phyloP scores from a whole-genome alignment of 2,888 invertebrate species.

The Bibio marci region DNA sequence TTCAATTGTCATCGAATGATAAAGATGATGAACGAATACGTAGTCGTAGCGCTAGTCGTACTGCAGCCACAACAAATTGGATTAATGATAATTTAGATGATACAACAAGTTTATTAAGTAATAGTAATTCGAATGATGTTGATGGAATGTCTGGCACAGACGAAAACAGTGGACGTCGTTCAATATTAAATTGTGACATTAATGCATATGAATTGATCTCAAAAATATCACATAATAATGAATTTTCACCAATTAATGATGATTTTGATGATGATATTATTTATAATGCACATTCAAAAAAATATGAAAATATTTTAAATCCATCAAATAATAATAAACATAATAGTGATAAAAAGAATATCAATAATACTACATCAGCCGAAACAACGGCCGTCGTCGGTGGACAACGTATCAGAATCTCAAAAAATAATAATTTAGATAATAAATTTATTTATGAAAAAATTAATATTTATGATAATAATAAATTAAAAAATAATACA shows the following conservation, averaged over 20 bases:
- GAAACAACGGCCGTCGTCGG: conserved; percentile 2
- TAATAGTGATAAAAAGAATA: not conserved
- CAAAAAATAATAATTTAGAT: conserved; percentile 17
- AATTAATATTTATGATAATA: not conserved
- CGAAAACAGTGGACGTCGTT: conserved; percentile 33
- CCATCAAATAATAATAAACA: not conserved
- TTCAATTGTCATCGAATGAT: conserved; percentile 14
- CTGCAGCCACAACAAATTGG: conserved; percentile 26
- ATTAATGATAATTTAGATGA: conserved; percentile 1
- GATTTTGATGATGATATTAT: conserved; percentile 37
- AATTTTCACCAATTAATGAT: conserved; percentile 29
- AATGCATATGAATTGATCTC: conserved; percentile 71
- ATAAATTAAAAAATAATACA: conserved; percentile 6
- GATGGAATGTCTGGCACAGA: conserved; percentile 10
- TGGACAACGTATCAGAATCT: conserved; percentile 3
- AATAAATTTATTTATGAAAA: not conserved
- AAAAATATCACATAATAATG: conserved; percentile 31
- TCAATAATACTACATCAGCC: too few relatives aligned
- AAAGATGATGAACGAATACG: conserved; percentile 27
- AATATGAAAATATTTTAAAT: conserved; percentile 5
- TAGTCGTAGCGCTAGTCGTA: conserved; percentile 34
- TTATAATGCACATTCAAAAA: conserved; percentile 14
- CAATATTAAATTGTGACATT: conserved; percentile 67
- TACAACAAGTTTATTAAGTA: conserved; percentile 1
- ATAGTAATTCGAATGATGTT: not conserved